Base-by-base conservation (phyloP, 2,888 invertebrate genomes). In the Dasypogon diadema region DNA sequence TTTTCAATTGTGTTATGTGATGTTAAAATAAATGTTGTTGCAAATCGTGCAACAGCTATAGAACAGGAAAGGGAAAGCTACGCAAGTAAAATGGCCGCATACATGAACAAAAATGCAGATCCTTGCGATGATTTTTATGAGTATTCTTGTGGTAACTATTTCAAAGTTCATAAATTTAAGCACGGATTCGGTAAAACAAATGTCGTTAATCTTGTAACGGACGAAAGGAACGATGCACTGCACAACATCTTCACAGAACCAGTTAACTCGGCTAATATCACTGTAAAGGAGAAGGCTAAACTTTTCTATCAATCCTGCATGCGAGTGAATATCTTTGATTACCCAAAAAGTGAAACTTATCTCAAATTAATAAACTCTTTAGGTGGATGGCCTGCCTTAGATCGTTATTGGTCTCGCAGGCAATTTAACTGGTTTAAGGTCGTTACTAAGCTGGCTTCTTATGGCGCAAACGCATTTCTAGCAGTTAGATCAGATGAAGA, bases 51-150 rank as follows among this genome's bases (percentile, higher is more conserved):
- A 82, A 89, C 88, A 14, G 74, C 77, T n/a, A 85, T 81, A 76
- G 85, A 89, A 5, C 89, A 87, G 3, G 91, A 92, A 74, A 87
- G 91, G 77, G 84, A 82, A 24, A 88, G 89, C 1, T 92, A 92
- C 86, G 90, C 91, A 1, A 88, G 87, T 76, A 90, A 92, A 78
- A 94, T 94, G 94, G 87, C 87, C 79, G 90, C 90, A 74, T 93
- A 92, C 81, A 94, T 95, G 92, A 92, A 95, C 81, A 85, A 84
- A 0, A 87, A 87, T 26, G 89, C 89, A 0, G 90, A 94, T 82
- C 95, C 95, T 0, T 95, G 95, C 82, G 88, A 90, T 4, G 94
- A 95, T 82, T 95, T 95, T 83, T 95, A 94, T 83, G 91, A 93
- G 81, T 96, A 91, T 81, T 92, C 95, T 0, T 96, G 92, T 83